Evolutionary conservation across 2,113 vertebrate species (phyloP).

Genomic region (Dendrocopos noguchii): DNA sequence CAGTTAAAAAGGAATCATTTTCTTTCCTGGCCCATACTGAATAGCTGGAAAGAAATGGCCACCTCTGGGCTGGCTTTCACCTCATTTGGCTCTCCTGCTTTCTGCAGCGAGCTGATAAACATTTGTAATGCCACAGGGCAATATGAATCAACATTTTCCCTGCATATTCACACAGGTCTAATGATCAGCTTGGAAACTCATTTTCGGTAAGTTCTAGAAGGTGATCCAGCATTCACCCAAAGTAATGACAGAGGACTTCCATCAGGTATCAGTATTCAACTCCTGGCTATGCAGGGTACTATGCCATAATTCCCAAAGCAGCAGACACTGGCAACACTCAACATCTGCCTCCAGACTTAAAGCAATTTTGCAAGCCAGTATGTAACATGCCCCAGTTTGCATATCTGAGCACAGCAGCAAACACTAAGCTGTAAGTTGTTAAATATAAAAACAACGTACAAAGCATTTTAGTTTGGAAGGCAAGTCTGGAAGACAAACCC

Average conservation of each 20-base stretch:
- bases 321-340: background rate
- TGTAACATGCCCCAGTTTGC: background rate
- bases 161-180: background rate
- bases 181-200: background rate
- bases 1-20: background rate
- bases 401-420: background rate
- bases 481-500: background rate
- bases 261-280: background rate
- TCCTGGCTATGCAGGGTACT: background rate
- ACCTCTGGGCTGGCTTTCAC: background rate
- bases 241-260: background rate
- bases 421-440: background rate
- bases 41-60: background rate
- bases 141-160: background rate
- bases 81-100: background rate
- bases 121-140: background rate
- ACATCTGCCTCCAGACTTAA: background rate
- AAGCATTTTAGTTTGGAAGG: background rate
- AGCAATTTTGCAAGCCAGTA: background rate
- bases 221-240: background rate
- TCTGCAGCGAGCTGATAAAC: background rate
- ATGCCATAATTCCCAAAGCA: background rate
- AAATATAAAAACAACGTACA: background rate
- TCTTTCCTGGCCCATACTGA: slow-evolving; percentile 11
- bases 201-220: background rate